Conservation (phyloP, 2,888 invertebrate species). For the Dorcus parallelipipedus region DNA sequence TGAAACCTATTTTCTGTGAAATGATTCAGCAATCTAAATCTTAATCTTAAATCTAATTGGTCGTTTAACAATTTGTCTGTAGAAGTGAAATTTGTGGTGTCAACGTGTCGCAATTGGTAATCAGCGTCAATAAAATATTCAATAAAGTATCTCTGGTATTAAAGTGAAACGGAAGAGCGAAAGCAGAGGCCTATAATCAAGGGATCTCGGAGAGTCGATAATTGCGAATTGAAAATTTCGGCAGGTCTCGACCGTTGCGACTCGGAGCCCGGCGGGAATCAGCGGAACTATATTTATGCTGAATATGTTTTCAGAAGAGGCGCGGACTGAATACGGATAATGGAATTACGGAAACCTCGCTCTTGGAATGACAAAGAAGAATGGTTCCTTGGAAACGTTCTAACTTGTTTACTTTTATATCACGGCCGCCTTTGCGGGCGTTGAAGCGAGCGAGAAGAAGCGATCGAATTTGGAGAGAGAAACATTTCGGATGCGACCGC, state of each 20-base stretch:
- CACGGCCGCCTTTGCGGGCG: slow-evolving; percentile 19
- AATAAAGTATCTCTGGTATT: too few relatives aligned
- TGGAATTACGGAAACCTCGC: slow-evolving; percentile 42
- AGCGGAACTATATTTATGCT: slow-evolving; percentile 41
- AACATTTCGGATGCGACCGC: not conserved
- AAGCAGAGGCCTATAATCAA: slow-evolving; percentile 24
- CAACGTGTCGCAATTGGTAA: too few relatives aligned
- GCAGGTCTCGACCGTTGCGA: slow-evolving; percentile 38
- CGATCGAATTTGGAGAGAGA: not conserved
- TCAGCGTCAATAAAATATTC: too few relatives aligned
- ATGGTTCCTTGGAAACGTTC: slow-evolving; percentile 35
- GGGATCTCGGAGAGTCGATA: slow-evolving; percentile 32
- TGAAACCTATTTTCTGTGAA: too few relatives aligned
- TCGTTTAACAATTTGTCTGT: too few relatives aligned
- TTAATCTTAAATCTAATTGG: too few relatives aligned
- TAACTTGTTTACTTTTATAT: slow-evolving; percentile 40
- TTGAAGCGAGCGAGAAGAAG: not conserved
- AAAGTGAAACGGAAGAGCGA: too few relatives aligned
- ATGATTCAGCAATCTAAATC: too few relatives aligned
- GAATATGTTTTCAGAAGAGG: slow-evolving; percentile 40
- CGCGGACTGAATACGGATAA: slow-evolving; percentile 41
- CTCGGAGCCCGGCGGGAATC: slow-evolving; percentile 37
- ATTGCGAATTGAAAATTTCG: slow-evolving; percentile 45
- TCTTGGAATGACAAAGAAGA: slow-evolving; percentile 40
- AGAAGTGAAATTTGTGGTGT: too few relatives aligned